Evolutionary conservation across 1,140 invertebrate genomes (phyloP), one percentile per base, ranked within the genome.

Genomic region (Oedothorax gibbosus): DNA sequence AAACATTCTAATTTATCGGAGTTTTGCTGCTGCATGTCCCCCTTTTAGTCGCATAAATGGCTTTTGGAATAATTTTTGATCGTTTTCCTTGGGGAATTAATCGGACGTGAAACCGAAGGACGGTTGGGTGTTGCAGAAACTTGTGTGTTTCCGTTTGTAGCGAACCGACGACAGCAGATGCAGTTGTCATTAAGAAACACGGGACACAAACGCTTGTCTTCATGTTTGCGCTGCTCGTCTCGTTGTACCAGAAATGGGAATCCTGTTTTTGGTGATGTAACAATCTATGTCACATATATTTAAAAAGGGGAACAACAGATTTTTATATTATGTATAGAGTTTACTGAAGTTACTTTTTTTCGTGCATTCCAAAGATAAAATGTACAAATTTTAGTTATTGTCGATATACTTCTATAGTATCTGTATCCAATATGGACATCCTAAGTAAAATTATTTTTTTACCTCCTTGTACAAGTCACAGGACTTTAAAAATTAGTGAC

Each of bases 41-140:
- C 12, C 57, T 18, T 51, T 20, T 49, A 71, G 49, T 64, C 51
- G 60, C 77, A 68, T 79, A 79, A 79, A 79, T 79, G 62, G 77
- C 77, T 79, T 79, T 65, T 21, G 49, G 77, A 79, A 79, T 79
- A 79, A 79, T 79, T 79, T 79, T 79, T 79, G 77, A 79, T 79
- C 77, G 77, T 79, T 79, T 68, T 68, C 62, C 77, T 79, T 79
- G 50, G 5, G 77, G 68, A 79, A 79, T 79, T 79, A 79, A 79
- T 79, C 77, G 75, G 51, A 53, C 35, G 77, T 50, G 76, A 62
- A 62, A 78, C 66, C 57, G 60, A 57, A 20, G 73, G 56, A 35
- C 15, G 54, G 15, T 8, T 60, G 14, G 54, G 54, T 68, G 21
- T 54, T 7, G 77, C 14, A 64, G 64, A 68, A 49, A 66, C 50